Evolutionary conservation across 2,113 vertebrate genomes (phyloP).

Genomic region (Helogale parvula): DNA sequence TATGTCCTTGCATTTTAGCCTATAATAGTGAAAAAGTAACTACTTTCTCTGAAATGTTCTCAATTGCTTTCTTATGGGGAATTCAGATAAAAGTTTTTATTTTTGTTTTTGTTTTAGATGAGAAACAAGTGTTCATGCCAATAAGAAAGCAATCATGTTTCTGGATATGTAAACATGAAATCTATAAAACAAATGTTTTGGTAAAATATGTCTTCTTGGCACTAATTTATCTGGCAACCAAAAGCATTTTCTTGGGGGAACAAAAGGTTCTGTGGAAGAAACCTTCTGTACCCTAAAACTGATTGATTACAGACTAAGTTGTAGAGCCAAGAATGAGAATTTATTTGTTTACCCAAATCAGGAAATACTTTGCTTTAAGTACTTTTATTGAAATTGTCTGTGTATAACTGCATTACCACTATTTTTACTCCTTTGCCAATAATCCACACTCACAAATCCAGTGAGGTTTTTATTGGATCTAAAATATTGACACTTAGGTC

Average conservation of each 20-base stretch:
- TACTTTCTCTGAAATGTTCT: constrained; percentile 21
- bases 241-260: constrained; percentile 32
- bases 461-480: neutral
- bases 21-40: neutral
- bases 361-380: neutral
- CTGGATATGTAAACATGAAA: constrained; percentile 62
- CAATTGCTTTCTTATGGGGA: neutral
- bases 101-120: constrained; percentile 26
- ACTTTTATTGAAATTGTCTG: neutral
- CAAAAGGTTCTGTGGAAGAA: constrained; percentile 40
- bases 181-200: constrained; percentile 60
- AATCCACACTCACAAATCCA: neutral
- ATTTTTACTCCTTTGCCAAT: neutral
- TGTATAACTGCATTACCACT: neutral
- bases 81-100: neutral
- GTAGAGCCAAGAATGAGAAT: neutral
- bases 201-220: constrained; percentile 47
- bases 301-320: constrained; percentile 29
- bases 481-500: neutral
- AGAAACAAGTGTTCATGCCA: constrained; percentile 5
- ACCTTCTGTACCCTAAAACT: neutral
- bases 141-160: constrained; percentile 38
- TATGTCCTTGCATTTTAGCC: neutral
- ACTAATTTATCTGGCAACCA: constrained; percentile 35
- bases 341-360: neutral